A percentile compares a stretch with the other conserved stretches of the same genome.
phyloP scores from a whole-genome alignment of 2,797 vertebrate species.

The Pangasius mekongensis region DNA sequence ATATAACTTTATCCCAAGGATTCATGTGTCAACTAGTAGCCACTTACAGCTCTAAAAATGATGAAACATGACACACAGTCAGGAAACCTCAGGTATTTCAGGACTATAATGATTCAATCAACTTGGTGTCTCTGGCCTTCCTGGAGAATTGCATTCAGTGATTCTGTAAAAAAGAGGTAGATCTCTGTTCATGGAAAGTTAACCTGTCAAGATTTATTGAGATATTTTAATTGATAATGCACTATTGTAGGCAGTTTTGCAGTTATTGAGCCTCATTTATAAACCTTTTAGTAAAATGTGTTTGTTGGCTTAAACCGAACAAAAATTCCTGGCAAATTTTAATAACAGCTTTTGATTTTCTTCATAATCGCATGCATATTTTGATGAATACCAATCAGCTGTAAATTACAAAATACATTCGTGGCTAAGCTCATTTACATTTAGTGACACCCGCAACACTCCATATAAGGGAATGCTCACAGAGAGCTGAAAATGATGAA shows the following conservation, averaged over 20 bases:
- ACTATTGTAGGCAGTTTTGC: not conserved
- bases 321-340: not conserved
- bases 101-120: slow-evolving; percentile 15
- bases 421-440: not conserved
- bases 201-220: not conserved
- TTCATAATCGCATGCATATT: not conserved
- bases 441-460: not conserved
- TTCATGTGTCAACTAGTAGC: not conserved
- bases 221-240: not conserved
- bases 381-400: not conserved
- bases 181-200: not conserved
- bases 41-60: not conserved
- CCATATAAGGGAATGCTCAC: not conserved
- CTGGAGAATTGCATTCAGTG: not conserved
- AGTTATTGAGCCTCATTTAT: not conserved
- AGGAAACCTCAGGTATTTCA: not conserved
- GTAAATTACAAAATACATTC: not conserved
- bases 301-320: not conserved
- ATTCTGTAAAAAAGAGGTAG: not conserved
- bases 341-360: not conserved
- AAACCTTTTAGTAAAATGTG: not conserved
- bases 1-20: slow-evolving; percentile 9
- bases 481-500: not conserved
- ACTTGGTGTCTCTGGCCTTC: not conserved
- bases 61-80: slow-evolving; percentile 3